Conservation (phyloP, 2,797 vertebrate genomes). For the Percopsis omiscomaycus region DNA sequence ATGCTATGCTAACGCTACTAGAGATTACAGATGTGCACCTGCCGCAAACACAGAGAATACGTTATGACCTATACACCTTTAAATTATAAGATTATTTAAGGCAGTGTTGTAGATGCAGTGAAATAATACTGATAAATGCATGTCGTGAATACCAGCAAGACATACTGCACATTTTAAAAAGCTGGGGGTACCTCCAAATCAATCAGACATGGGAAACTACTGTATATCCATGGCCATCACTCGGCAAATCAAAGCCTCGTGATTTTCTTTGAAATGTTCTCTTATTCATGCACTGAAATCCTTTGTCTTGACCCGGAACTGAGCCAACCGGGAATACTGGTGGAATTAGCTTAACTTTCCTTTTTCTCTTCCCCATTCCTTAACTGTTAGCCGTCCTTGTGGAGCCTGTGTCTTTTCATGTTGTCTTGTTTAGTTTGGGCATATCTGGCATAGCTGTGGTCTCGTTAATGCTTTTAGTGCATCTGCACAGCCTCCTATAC, state of each 20-base stretch:
- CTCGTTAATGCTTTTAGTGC: constrained; percentile 45
- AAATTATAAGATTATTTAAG: neutral
- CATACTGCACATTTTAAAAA: constrained; percentile 24
- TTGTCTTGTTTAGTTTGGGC: constrained; percentile 44
- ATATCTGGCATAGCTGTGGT: constrained; percentile 56
- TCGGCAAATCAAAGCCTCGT: constrained; percentile 26
- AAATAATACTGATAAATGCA: constrained; percentile 27
- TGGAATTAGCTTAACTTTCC: constrained; percentile 10
- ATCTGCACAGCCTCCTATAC: constrained; percentile 46
- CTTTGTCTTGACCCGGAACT: constrained; percentile 13
- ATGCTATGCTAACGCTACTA: no score
- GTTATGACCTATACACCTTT: no score
- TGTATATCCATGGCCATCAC: constrained; percentile 25
- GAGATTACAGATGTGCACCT: no score
- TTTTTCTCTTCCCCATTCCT: constrained; percentile 15
- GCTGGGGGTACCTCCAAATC: constrained; percentile 33
- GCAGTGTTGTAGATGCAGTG: constrained; percentile 12
- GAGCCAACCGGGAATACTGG: constrained; percentile 17
- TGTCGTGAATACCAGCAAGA: constrained; percentile 36
- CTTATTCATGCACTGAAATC: constrained; percentile 2
- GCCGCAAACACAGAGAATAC: no score
- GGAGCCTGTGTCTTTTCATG: constrained; percentile 36
- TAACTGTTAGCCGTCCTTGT: constrained; percentile 30
- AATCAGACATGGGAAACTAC: constrained; percentile 43
- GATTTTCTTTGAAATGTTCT: constrained; percentile 26